Percentiles rank a stretch among this genome's conserved stretches.
These are phyloP conservation scores for Phyllotreta striolata DNA, from an alignment of 2,888 invertebrate species.

Conservation along the genomic window DNA sequence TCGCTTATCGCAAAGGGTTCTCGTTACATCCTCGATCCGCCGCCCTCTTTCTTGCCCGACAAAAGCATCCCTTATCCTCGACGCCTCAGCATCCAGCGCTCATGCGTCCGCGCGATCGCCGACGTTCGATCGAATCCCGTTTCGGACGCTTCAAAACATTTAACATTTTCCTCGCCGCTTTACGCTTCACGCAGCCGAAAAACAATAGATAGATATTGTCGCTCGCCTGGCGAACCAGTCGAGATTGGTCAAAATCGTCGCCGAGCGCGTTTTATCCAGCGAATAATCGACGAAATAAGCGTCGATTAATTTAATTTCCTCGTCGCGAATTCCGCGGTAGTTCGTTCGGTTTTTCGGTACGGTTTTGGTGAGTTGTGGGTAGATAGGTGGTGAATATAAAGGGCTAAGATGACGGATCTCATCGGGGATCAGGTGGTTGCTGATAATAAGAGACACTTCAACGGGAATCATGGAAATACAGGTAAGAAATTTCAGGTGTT, in stretches of 20 bases:
- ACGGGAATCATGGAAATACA: conserved; percentile 33
- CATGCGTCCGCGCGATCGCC: conserved; percentile 28
- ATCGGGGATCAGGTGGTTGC: conserved; percentile 35
- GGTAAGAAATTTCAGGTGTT: conserved; percentile 24
- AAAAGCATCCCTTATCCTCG: conserved; percentile 24
- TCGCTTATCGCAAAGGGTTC: no score
- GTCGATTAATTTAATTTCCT: conserved; percentile 35
- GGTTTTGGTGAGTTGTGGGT: conserved; percentile 16
- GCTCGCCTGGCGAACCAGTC: conserved; percentile 25
- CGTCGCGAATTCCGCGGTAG: conserved; percentile 24
- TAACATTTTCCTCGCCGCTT: conserved; percentile 18
- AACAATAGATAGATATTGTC: conserved; percentile 33
- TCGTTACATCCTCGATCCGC: no score
- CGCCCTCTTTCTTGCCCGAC: no score
- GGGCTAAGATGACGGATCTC: conserved; percentile 38
- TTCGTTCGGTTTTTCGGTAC: conserved; percentile 18
- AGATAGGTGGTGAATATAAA: background rate
- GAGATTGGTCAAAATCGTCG: conserved; percentile 21
- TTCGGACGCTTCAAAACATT: conserved; percentile 8
- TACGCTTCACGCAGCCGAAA: conserved; percentile 25
- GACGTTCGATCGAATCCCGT: conserved; percentile 38
- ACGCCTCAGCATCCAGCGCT: conserved; percentile 13
- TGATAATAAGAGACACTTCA: conserved; percentile 31
- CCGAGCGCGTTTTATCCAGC: conserved; percentile 25
- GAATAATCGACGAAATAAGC: conserved; percentile 30